A percentile compares a stretch with the other conserved stretches of the same genome.
phyloP scores from a whole-genome alignment of 2,113 vertebrate genomes.

The Campylomormyrus numenius region DNA sequence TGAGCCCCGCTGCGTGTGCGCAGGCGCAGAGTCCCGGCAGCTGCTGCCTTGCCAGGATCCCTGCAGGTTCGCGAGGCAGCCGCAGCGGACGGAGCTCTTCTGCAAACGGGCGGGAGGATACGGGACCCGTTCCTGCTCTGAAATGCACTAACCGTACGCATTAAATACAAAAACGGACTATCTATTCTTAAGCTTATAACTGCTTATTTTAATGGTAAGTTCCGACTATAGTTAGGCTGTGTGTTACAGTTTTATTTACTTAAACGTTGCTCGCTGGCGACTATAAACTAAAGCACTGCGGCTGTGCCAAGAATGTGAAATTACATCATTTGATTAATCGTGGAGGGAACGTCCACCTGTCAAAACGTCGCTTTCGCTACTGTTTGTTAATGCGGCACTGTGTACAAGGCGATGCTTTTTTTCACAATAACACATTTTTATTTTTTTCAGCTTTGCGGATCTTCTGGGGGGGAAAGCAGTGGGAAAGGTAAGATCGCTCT shows the following conservation, averaged over 20 bases:
- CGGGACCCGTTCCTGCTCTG: neutral
- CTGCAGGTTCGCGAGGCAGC: conserved; percentile 28
- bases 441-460: neutral
- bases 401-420: neutral
- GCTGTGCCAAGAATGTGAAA: conserved; percentile 17
- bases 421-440: neutral
- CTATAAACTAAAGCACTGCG: conserved; percentile 14
- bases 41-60: conserved; percentile 14
- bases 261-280: neutral
- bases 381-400: neutral
- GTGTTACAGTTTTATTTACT: neutral
- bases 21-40: conserved; percentile 21
- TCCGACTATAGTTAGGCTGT: neutral
- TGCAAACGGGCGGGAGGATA: neutral
- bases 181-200: neutral
- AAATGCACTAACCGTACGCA: conserved; percentile 1
- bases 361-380: neutral
- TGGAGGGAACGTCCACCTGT: neutral
- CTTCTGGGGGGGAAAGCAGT: neutral
- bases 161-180: neutral
- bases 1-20: conserved; percentile 34
- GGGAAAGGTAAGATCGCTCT: conserved; percentile 5
- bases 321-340: conserved; percentile 23
- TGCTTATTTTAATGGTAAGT: conserved; percentile 22
- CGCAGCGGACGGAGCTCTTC: conserved; percentile 8